Evolutionary conservation across 2,888 invertebrate genomes (phyloP).

Genomic region (Thymelicus sylvestris): DNA sequence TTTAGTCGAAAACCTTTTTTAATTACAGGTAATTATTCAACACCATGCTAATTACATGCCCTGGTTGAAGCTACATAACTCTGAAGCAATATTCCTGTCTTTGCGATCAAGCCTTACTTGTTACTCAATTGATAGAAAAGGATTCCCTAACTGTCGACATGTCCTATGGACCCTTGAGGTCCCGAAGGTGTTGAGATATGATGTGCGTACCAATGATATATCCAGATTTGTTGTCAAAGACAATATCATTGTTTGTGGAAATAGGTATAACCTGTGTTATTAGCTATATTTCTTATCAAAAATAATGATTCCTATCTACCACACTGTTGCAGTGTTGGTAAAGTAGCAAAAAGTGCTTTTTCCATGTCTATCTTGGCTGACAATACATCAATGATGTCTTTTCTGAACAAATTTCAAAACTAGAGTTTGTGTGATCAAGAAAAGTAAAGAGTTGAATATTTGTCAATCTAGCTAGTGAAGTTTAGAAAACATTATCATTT

Average conservation of each 20-base stretch:
- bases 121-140: conserved; percentile 56
- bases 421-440: too few species aligned
- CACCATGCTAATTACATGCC: conserved; percentile 72
- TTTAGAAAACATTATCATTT: background rate
- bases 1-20: conserved; percentile 4
- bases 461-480: too few species aligned
- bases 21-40: conserved; percentile 61
- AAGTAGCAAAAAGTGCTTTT: too few species aligned
- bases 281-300: too few species aligned
- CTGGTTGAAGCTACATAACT: conserved; percentile 64
- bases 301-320: too few species aligned
- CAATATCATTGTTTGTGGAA: conserved; percentile 68
- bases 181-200: conserved; percentile 62
- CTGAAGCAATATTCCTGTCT: conserved; percentile 59
- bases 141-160: conserved; percentile 52
- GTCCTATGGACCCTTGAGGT: conserved; percentile 63
- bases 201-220: conserved; percentile 75
- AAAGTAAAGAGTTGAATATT: too few species aligned
- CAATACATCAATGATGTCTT: too few species aligned
- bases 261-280: conserved; percentile 58
- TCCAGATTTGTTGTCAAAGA: conserved; percentile 70
- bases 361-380: too few species aligned
- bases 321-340: too few species aligned
- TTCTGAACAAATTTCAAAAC: too few species aligned
- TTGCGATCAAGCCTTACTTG: conserved; percentile 65